These are phyloP conservation scores for Mionectes macconnelli DNA, from an alignment of 2,113 vertebrate species.

Conservation along the genomic window DNA sequence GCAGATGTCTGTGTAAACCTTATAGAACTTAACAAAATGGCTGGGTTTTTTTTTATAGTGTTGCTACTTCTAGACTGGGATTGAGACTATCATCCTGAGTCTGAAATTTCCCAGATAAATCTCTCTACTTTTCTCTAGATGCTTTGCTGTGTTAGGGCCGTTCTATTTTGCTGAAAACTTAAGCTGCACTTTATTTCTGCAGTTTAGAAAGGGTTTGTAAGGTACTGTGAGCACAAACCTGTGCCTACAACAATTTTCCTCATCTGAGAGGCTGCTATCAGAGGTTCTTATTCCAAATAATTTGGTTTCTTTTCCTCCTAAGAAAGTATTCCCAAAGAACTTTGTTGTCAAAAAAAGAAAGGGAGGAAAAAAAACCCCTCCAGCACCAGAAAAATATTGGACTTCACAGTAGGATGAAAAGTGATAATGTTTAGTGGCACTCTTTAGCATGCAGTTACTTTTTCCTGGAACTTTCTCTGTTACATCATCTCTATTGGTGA, in stretches of 20 bases:
- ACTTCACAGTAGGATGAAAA: neutral
- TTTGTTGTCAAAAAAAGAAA: neutral
- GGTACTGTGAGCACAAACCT: neutral
- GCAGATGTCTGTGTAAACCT: neutral
- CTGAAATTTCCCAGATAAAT: neutral
- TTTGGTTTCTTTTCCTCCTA: neutral
- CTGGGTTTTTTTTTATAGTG: neutral
- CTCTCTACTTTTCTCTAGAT: neutral
- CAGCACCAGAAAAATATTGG: neutral
- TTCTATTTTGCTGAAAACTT: neutral
- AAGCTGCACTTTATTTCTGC: neutral
- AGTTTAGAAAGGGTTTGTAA: neutral
- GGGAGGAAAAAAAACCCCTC: fast-evolving
- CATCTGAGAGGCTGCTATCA: neutral
- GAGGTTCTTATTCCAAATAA: neutral
- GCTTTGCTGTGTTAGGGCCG: neutral
- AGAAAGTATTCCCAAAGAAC: neutral
- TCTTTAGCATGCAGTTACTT: neutral
- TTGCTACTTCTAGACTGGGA: neutral
- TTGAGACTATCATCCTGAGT: neutral
- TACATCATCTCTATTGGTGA: neutral
- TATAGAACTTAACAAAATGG: neutral
- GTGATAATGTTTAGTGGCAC: neutral
- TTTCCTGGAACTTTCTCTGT: neutral
- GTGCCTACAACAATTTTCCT: neutral